A percentile compares a stretch with the other conserved stretches of the same genome.
phyloP scores from a whole-genome alignment of 2,113 vertebrate species.

The Apteryx owenii region DNA sequence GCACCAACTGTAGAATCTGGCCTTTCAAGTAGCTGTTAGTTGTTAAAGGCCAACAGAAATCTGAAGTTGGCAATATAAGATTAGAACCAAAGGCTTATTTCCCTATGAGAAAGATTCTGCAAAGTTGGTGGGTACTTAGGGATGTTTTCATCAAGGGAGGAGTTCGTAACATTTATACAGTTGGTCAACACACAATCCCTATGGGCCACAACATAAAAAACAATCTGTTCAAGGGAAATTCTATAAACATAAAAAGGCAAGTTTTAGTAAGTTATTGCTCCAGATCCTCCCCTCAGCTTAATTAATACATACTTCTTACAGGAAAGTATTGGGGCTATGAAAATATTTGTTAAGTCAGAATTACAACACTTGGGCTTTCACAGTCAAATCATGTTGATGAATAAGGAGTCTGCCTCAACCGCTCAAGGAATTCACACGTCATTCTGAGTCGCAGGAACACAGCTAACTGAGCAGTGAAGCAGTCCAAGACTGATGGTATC shows the following conservation, averaged over 20 bases:
- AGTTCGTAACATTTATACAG: background rate
- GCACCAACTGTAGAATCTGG: background rate
- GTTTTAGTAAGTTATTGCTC: background rate
- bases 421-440: background rate
- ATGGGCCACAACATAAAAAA: background rate
- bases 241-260: background rate
- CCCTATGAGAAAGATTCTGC: background rate
- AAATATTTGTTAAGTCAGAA: background rate
- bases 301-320: background rate
- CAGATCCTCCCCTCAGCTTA: background rate
- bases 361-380: background rate
- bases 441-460: background rate
- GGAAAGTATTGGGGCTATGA: background rate
- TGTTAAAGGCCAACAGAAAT: background rate
- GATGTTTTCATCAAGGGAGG: background rate
- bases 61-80: background rate
- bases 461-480: background rate
- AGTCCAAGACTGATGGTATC: background rate
- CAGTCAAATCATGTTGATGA: background rate
- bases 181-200: background rate
- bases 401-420: background rate
- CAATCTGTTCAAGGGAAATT: background rate
- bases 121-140: background rate
- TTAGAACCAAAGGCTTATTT: background rate
- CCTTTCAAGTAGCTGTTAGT: background rate